Conservation (phyloP, 2,797 vertebrate genomes). For the Cheirogaleus major region DNA sequence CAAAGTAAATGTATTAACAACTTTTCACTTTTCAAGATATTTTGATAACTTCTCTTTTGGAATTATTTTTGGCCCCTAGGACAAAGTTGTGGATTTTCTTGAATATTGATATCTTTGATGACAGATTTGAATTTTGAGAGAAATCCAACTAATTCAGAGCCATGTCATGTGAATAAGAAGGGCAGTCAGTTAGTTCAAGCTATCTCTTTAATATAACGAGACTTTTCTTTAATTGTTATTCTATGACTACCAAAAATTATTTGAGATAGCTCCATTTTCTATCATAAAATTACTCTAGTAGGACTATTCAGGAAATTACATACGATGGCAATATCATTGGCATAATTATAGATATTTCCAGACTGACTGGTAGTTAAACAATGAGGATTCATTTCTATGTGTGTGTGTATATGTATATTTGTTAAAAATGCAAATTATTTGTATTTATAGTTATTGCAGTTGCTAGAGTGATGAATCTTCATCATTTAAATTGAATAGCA, state of each 20-base stretch:
- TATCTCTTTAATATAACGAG: neutral
- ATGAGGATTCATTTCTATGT: neutral
- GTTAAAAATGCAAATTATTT: slow-evolving; percentile 1
- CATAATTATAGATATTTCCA: neutral
- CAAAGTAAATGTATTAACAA: neutral
- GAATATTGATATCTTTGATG: neutral
- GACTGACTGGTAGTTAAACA: slow-evolving; percentile 15
- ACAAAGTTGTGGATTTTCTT: neutral
- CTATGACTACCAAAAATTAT: neutral
- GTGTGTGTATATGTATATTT: neutral
- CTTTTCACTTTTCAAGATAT: slow-evolving; percentile 15
- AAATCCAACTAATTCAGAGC: neutral
- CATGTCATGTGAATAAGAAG: neutral
- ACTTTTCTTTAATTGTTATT: slow-evolving; percentile 16
- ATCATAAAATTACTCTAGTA: neutral
- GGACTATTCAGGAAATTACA: neutral
- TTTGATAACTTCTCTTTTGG: neutral
- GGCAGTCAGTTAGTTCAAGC: neutral
- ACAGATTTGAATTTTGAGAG: slow-evolving; percentile 6
- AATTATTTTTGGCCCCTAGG: neutral
- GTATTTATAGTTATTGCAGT: neutral
- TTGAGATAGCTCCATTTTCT: neutral
- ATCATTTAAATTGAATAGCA: slow-evolving; percentile 36
- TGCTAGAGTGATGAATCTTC: neutral
- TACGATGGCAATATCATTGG: neutral